phyloP scores from a whole-genome alignment of 2,888 invertebrate genomes.

The Cynaeus angustus region DNA sequence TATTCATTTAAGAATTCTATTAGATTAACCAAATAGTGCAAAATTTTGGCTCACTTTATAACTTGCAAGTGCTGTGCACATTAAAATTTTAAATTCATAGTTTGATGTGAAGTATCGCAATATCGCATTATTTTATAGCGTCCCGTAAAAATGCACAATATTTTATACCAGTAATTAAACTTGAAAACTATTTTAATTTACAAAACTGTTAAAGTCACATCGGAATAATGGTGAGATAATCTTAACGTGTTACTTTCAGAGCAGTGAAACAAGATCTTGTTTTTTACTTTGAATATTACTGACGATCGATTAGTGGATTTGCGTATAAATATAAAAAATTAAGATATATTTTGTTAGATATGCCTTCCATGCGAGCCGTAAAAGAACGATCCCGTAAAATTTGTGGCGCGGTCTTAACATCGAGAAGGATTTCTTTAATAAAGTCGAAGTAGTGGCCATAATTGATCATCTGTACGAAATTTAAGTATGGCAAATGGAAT shows the following conservation, averaged over 20 bases:
- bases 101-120: not conserved
- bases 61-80: slow-evolving; percentile 1
- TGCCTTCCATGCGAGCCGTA: not conserved
- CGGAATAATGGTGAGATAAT: slow-evolving; percentile 1
- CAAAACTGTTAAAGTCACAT: slow-evolving; percentile 5
- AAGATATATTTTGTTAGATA: not conserved
- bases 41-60: slow-evolving; percentile 5
- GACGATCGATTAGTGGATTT: not conserved
- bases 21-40: slow-evolving; percentile 29
- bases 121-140: slow-evolving; percentile 4
- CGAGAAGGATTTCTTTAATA: slow-evolving; percentile 29
- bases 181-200: slow-evolving; percentile 4
- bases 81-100: slow-evolving; percentile 21
- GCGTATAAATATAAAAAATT: not conserved
- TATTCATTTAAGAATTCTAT: slow-evolving; percentile 25
- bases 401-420: slow-evolving; percentile 7
- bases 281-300: slow-evolving; percentile 1
- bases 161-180: slow-evolving; percentile 5
- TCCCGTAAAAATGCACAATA: slow-evolving; percentile 2
- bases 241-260: not conserved
- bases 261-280: not conserved
- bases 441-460: slow-evolving; percentile 19
- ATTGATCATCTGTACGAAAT: slow-evolving; percentile 38
- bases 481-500: slow-evolving; percentile 34
- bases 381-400: slow-evolving; percentile 5